Conservation (phyloP, 2,113 vertebrate genomes). For the Dasypus novemcinctus region DNA sequence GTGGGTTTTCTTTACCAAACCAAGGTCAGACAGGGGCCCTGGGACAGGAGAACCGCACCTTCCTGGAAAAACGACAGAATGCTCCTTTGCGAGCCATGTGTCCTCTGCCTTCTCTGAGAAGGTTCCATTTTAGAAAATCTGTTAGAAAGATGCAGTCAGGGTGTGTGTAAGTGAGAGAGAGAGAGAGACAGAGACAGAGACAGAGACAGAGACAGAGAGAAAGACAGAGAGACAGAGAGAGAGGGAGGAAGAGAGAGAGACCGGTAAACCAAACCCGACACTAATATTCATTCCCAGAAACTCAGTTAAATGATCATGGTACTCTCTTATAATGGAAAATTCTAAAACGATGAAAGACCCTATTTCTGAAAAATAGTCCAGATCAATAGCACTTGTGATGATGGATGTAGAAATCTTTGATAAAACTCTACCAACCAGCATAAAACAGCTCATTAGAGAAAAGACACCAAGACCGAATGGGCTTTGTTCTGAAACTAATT, state of each 20-base stretch:
- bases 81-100: background rate
- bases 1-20: background rate
- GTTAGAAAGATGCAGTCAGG: background rate
- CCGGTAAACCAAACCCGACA: background rate
- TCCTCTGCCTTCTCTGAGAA: background rate
- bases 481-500: constrained; percentile 34
- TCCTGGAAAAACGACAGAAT: no score
- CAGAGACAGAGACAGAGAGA: no score
- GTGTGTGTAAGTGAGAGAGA: background rate
- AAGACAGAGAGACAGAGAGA: background rate
- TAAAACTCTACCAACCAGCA: background rate
- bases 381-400: background rate
- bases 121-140: background rate
- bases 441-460: constrained; percentile 39
- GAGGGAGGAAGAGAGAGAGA: background rate
- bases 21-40: background rate
- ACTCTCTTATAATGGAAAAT: background rate
- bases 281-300: background rate
- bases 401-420: constrained; percentile 15
- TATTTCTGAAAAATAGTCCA: constrained; percentile 11
- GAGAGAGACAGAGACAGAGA: no score
- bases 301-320: background rate
- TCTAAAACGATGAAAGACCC: constrained; percentile 20
- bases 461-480: background rate
- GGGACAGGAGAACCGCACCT: background rate